Evolutionary conservation across 2,888 invertebrate genomes (phyloP).

Genomic region (Beris chalybata): DNA sequence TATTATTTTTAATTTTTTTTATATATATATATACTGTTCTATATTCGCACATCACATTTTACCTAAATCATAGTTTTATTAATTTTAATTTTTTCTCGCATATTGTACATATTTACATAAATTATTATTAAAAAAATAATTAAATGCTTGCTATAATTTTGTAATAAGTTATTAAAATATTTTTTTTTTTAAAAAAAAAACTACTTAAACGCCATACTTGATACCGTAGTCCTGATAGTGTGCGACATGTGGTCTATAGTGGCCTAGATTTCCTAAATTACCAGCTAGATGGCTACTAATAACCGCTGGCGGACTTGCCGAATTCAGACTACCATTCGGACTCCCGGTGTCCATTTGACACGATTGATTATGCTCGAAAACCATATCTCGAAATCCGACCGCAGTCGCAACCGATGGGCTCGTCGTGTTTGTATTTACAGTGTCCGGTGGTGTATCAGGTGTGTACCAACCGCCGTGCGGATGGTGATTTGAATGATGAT

Average conservation of each 20-base stretch:
- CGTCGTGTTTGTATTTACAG: conserved; percentile 39
- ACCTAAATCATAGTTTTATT: conserved; percentile 17
- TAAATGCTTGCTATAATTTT: not conserved
- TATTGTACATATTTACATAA: conserved; percentile 26
- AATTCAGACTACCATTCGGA: conserved; percentile 56
- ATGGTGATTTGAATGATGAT: conserved; percentile 34
- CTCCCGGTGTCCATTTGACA: conserved; percentile 56
- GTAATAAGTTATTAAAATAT: not conserved
- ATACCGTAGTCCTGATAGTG: conserved; percentile 57
- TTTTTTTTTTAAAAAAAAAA: too few relatives aligned
- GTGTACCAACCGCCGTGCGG: conserved; percentile 57
- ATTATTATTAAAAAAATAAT: conserved; percentile 1
- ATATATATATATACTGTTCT: conserved; percentile 20
- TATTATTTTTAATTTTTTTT: conserved; percentile 3
- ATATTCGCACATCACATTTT: conserved; percentile 33
- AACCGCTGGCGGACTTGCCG: conserved; percentile 53
- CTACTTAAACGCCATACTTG: conserved; percentile 54
- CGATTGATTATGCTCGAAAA: conserved; percentile 55
- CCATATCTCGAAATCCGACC: conserved; percentile 54
- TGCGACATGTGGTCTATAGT: conserved; percentile 52
- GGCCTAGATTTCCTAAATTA: conserved; percentile 54
- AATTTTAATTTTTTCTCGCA: not conserved
- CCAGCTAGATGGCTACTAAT: conserved; percentile 52
- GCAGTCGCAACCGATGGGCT: conserved; percentile 42
- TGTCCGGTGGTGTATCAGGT: conserved; percentile 54